phyloP scores from a whole-genome alignment of 2,113 vertebrate genomes.

The Oxygymnocypris stewartii region DNA sequence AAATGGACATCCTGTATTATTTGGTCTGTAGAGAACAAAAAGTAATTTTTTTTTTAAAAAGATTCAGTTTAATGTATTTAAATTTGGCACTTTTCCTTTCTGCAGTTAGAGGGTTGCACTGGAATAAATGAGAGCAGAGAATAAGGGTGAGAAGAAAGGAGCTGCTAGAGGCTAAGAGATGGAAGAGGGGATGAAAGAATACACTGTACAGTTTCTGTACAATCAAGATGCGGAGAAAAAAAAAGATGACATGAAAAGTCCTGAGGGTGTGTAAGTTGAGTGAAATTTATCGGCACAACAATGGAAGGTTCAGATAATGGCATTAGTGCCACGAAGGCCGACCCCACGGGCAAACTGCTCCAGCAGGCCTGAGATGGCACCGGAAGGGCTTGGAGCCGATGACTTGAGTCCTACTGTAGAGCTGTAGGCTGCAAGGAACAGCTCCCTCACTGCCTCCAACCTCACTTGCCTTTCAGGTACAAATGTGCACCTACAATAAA shows the following conservation, averaged over 20 bases:
- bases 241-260: neutral
- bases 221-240: neutral
- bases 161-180: neutral
- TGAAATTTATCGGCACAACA: neutral
- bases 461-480: constrained; percentile 82
- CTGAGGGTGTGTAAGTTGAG: neutral
- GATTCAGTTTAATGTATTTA: constrained; percentile 19
- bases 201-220: neutral
- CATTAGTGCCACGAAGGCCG: constrained; percentile 84
- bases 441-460: constrained; percentile 89
- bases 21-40: constrained; percentile 19
- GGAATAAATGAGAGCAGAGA: neutral
- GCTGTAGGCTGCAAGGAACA: constrained; percentile 91
- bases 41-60: too few relatives aligned
- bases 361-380: constrained; percentile 90
- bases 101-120: neutral
- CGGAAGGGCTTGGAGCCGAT: constrained; percentile 82
- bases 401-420: constrained; percentile 90
- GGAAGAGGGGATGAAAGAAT: neutral
- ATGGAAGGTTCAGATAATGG: constrained; percentile 77
- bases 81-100: constrained; percentile 70
- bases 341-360: constrained; percentile 95
- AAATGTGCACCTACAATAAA: constrained; percentile 68
- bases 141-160: neutral
- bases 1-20: constrained; percentile 3